Evolutionary conservation across 37 sponge, comb jelly and placozoan genomes (phyloP), one percentile per base, ranked within the genome.

Genomic region (Spongilla lacustris): DNA sequence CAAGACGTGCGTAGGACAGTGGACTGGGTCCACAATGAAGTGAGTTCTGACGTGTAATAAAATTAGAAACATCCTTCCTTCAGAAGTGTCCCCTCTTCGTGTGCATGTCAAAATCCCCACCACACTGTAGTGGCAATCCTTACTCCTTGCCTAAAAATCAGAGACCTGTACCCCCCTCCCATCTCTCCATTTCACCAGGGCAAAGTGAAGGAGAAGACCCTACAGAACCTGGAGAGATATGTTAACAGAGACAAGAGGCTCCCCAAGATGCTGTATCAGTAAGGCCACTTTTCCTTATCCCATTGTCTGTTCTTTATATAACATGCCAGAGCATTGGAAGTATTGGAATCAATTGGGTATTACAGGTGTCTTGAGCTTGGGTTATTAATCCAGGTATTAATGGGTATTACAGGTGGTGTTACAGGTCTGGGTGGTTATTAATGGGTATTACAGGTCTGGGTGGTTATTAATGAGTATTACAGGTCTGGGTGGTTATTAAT

Each of bases 21-120:
- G 14, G 93, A 96, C 86, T 96, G 93, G 93, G 36, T 89, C 11
- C 97, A 96, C 49, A 83, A 24, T 2, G 68, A 90, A 50, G 96
- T 95, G 48, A 78, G 86, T 37, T n/a, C n/a, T n/a, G n/a, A n/a
- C n/a, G n/a, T n/a, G n/a, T n/a, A n/a, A n/a, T n/a, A n/a, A n/a
- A n/a, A n/a, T n/a, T n/a, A n/a, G n/a, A n/a, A n/a, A n/a, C n/a
- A n/a, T n/a, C n/a, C n/a, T n/a, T n/a, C n/a, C n/a, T n/a, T n/a
- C n/a, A n/a, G n/a, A n/a, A n/a, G n/a, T n/a, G n/a, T n/a, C n/a
- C n/a, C n/a, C n/a, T n/a, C n/a, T n/a, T n/a, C n/a, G n/a, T n/a
- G n/a, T n/a, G n/a, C n/a, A n/a, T n/a, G n/a, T 22, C 73, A 31
- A 72, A 2, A 10, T 19, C 41, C 50, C 14, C n/a, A 0, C 49